Evolutionary conservation across 2,797 vertebrate genomes (phyloP).

Genomic region (Oryzias sinensis): DNA sequence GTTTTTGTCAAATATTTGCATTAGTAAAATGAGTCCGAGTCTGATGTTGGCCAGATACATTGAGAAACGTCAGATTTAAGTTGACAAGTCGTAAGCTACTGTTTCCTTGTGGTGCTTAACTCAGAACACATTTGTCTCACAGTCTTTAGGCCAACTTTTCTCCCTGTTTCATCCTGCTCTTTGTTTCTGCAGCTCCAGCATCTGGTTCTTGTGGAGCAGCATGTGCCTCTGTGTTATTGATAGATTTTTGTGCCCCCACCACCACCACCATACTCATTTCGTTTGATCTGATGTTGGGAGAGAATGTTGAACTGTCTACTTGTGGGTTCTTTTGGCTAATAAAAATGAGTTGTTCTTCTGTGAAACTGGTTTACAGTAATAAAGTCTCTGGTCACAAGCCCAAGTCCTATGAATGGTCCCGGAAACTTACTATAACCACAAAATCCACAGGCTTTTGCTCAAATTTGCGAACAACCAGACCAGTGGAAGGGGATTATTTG

Average conservation of each 20-base stretch:
- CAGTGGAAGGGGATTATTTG: too few relatives aligned
- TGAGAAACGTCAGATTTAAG: slow-evolving; percentile 69
- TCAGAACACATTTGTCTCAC: slow-evolving; percentile 83
- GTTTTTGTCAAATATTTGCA: not conserved
- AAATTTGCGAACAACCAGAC: too few relatives aligned
- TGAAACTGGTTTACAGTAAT: too few relatives aligned
- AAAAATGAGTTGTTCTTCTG: too few relatives aligned
- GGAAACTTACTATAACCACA: too few relatives aligned
- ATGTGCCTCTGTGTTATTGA: slow-evolving; percentile 79
- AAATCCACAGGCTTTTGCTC: too few relatives aligned
- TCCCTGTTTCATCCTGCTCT: slow-evolving; percentile 39
- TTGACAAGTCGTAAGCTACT: slow-evolving; percentile 88
- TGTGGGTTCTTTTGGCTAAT: too few relatives aligned
- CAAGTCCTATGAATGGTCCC: too few relatives aligned
- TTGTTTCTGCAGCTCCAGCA: slow-evolving; percentile 49
- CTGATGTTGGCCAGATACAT: slow-evolving; percentile 27
- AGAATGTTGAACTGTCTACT: too few relatives aligned
- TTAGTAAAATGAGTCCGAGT: slow-evolving; percentile 2
- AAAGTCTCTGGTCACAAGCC: too few relatives aligned
- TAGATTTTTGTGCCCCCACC: slow-evolving; percentile 46
- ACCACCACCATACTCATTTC: slow-evolving; percentile 55
- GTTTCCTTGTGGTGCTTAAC: slow-evolving; percentile 86
- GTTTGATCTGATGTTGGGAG: not conserved
- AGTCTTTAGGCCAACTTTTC: slow-evolving; percentile 58
- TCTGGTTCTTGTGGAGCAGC: slow-evolving; percentile 87